phyloP scores from a whole-genome alignment of 2,888 invertebrate species.

The Arge pagana region DNA sequence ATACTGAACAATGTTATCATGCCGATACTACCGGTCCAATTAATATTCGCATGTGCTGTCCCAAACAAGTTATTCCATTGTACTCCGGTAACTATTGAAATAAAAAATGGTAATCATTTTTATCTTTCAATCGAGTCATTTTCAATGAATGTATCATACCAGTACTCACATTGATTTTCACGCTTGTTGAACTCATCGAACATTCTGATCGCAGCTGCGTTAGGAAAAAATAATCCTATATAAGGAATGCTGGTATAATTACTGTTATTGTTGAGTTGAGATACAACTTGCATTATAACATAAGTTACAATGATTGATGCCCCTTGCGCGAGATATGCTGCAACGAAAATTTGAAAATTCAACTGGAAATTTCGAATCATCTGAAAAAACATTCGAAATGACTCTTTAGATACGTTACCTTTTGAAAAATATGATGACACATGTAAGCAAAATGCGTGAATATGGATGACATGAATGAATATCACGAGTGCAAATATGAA shows the following conservation, averaged over 20 bases:
- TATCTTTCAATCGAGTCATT: background rate
- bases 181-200: slow-evolving; percentile 49
- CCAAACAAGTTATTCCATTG: slow-evolving; percentile 58
- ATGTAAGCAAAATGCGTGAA: slow-evolving; percentile 51
- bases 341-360: background rate
- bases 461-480: slow-evolving; percentile 44
- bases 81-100: slow-evolving; percentile 56
- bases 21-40: slow-evolving; percentile 60
- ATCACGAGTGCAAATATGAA: slow-evolving; percentile 50
- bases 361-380: background rate
- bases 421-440: slow-evolving; percentile 51
- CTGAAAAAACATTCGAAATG: background rate
- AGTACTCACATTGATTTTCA: slow-evolving; percentile 46
- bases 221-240: slow-evolving; percentile 50
- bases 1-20: slow-evolving; percentile 74
- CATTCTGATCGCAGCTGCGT: slow-evolving; percentile 43
- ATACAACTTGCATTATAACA: slow-evolving; percentile 6
- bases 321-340: slow-evolving; percentile 9
- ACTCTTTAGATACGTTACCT: slow-evolving; percentile 39
- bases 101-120: slow-evolving; percentile 4
- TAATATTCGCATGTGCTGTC: slow-evolving; percentile 41
- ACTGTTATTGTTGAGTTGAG: slow-evolving; percentile 2
- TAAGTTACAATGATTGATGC: background rate
- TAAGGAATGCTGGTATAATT: slow-evolving; percentile 28
- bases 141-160: background rate